Evolutionary conservation across 2,888 invertebrate species (phyloP).

Genomic region (Peribatodes rhomboidaria): DNA sequence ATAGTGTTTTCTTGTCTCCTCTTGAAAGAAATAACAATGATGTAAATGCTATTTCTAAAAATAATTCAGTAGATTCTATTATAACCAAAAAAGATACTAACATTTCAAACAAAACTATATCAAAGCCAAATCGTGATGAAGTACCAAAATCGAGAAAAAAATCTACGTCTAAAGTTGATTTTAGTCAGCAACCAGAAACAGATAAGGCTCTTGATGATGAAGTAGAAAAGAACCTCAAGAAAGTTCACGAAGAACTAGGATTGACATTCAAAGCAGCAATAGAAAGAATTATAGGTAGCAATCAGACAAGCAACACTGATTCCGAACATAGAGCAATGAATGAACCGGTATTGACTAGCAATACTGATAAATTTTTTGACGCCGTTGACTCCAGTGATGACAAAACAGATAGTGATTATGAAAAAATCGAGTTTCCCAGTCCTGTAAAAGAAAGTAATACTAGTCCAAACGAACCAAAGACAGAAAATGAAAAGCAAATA

Average conservation of each 20-base stretch:
- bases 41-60: slow-evolving; percentile 42
- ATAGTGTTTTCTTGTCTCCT: slow-evolving; percentile 68
- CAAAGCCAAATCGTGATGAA: slow-evolving; percentile 34
- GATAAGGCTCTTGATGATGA: slow-evolving; percentile 51
- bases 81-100: slow-evolving; percentile 11
- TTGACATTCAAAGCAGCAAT: slow-evolving; percentile 75
- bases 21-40: slow-evolving; percentile 62
- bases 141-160: neutral
- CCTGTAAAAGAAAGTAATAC: slow-evolving; percentile 4
- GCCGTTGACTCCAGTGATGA: slow-evolving; percentile 18
- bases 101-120: slow-evolving; percentile 37
- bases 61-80: slow-evolving; percentile 26
- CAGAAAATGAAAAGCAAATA: slow-evolving; percentile 1
- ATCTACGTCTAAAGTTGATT: slow-evolving; percentile 44
- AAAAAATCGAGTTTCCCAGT: slow-evolving; percentile 18
- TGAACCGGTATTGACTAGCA: slow-evolving; percentile 32
- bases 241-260: slow-evolving; percentile 74
- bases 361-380: slow-evolving; percentile 33
- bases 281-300: slow-evolving; percentile 68
- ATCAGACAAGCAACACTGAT: slow-evolving; percentile 51
- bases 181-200: slow-evolving; percentile 44
- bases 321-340: slow-evolving; percentile 45
- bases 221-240: slow-evolving; percentile 70
- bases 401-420: slow-evolving; percentile 23
- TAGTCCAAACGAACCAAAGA: slow-evolving; percentile 13